Conservation (phyloP, 1,140 invertebrate genomes). For the Carposina sasakii region DNA sequence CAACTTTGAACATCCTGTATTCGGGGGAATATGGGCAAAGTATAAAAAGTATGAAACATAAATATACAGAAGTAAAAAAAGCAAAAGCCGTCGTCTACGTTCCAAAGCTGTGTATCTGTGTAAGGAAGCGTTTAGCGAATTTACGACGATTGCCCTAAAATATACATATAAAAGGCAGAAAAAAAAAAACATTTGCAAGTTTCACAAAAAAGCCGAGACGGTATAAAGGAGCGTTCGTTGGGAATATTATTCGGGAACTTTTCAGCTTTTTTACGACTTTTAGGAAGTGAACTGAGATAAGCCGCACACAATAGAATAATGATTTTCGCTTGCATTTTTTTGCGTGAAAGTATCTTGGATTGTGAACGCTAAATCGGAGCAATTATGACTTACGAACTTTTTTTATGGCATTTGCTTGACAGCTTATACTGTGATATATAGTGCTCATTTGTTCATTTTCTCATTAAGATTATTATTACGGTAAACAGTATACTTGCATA, state of each 20-base stretch:
- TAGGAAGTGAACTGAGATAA: no score
- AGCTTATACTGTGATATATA: no score
- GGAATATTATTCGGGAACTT: slow-evolving; percentile 19
- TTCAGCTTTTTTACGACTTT: slow-evolving; percentile 7
- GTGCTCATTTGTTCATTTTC: no score
- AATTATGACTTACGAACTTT: no score
- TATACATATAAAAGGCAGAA: slow-evolving; percentile 23
- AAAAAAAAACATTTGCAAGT: slow-evolving; percentile 24
- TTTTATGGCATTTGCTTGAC: no score
- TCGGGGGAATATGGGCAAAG: slow-evolving; percentile 2
- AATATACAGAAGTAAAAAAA: slow-evolving; percentile 16
- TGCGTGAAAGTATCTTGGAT: no score
- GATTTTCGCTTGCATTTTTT: no score
- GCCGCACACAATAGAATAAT: no score
- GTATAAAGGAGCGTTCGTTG: slow-evolving; percentile 22
- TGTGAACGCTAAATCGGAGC: no score
- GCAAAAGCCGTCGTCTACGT: slow-evolving; percentile 18
- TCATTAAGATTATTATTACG: no score
- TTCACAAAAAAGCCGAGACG: slow-evolving; percentile 20
- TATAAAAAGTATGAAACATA: neutral
- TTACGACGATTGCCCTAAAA: slow-evolving; percentile 27
- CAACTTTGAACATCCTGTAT: slow-evolving; percentile 2
- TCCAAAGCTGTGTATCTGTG: slow-evolving; percentile 15
- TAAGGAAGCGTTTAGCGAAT: slow-evolving; percentile 26
- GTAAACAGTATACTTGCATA: no score